A percentile compares a stretch with the other conserved stretches of the same genome.
Evolutionary conservation across 2,888 invertebrate genomes (phyloP).

Genomic region (Pristionchus entomophagus): DNA sequence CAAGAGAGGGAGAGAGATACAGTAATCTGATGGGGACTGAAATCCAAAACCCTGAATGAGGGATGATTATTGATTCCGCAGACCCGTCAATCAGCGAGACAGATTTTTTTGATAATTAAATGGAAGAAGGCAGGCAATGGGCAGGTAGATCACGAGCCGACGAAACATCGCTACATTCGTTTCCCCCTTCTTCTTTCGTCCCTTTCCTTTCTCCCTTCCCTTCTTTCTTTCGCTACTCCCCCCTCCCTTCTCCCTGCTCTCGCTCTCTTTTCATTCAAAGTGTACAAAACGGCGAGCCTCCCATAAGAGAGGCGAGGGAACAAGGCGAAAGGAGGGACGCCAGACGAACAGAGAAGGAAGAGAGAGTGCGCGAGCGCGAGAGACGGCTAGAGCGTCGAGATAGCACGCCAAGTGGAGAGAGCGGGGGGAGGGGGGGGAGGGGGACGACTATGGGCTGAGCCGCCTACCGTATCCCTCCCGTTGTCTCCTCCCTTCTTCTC

Average conservation of each 20-base stretch:
- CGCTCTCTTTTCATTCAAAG: conserved; percentile 10
- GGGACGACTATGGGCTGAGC: too few species aligned
- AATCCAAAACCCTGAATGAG: neutral
- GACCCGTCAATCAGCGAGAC: neutral
- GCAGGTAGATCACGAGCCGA: neutral
- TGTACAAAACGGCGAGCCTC: conserved; percentile 42
- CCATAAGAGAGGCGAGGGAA: conserved; percentile 25
- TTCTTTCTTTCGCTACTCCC: neutral
- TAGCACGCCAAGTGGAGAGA: neutral
- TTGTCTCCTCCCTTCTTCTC: neutral
- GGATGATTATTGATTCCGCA: neutral
- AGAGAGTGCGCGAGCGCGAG: neutral
- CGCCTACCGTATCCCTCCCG: neutral
- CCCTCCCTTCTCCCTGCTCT: neutral
- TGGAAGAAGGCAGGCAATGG: neutral
- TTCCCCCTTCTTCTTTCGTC: neutral
- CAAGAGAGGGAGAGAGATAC: conserved; percentile 3
- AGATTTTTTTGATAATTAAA: neutral
- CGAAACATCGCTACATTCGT: neutral
- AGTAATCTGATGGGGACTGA: conserved; percentile 2
- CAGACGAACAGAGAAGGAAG: neutral
- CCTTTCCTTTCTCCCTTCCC: conserved; percentile 16
- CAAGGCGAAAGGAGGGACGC: neutral
- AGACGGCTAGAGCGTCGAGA: conserved; percentile 15
- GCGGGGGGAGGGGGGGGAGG: neutral